Percentiles rank a stretch among this genome's conserved stretches.
Evolutionary conservation across 2,113 vertebrate genomes (phyloP).

Genomic region (Lates calcarifer): DNA sequence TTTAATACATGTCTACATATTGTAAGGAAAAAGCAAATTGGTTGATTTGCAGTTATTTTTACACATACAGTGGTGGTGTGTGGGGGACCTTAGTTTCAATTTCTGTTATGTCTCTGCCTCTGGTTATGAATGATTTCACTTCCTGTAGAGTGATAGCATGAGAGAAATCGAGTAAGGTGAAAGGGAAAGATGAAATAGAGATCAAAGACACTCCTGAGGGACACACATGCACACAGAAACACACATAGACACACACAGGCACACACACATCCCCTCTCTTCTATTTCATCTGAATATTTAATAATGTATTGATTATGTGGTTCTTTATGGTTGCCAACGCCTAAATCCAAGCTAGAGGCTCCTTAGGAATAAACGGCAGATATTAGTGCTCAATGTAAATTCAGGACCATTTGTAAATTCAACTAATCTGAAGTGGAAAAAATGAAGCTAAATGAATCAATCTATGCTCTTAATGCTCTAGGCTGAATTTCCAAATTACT

Average conservation of each 20-base stretch:
- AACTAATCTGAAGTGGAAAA: background rate
- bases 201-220: slow-evolving; percentile 50
- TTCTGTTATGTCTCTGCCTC: background rate
- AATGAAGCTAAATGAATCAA: slow-evolving; percentile 9
- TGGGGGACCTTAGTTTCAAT: background rate
- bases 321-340: background rate
- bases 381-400: background rate
- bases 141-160: background rate
- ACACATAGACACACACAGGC: background rate
- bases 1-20: too few relatives aligned
- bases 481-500: slow-evolving; percentile 15
- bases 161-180: slow-evolving; percentile 23
- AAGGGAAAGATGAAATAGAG: slow-evolving; percentile 40
- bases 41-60: too few relatives aligned
- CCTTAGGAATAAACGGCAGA: slow-evolving; percentile 7
- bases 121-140: slow-evolving; percentile 14
- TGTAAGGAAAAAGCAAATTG: too few relatives aligned
- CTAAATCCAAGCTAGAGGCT: slow-evolving; percentile 2
- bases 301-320: slow-evolving; percentile 66
- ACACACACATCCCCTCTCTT: background rate
- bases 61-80: background rate
- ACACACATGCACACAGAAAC: background rate
- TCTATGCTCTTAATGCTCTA: background rate
- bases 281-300: slow-evolving; percentile 65
- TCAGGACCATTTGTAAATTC: slow-evolving; percentile 1